Evolutionary conservation across 2,888 invertebrate species (phyloP), one percentile per base, ranked within the genome.

Genomic region (Cheilosia grossa): DNA sequence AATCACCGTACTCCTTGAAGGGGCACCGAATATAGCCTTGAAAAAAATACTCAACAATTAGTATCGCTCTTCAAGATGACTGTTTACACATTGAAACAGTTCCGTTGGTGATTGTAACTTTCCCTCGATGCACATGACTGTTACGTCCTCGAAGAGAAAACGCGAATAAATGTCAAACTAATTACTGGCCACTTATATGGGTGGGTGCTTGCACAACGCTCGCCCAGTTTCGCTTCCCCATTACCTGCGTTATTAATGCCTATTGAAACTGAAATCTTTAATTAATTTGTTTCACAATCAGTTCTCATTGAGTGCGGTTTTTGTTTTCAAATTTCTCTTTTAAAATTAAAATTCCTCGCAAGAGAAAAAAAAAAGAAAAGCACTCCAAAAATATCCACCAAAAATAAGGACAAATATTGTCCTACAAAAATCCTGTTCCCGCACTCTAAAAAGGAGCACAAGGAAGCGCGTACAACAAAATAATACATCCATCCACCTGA

Each of bases 341-440:
- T 54, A 24, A 54, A 54, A 58, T 49, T 37, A 53, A 64, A 58
- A 53, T 61, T 56, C 51, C 49, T 66, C 73, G 21, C 42, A 44
- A 59, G 17, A 64, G 9, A 51, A 37, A 37, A 30, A 24, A 51
- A 37, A 47, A 30, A 24, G 17, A 42, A 66, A 49, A n/a, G 33
- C 13, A 56, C 24, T 33, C 17, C 2, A 53, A 44, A 64, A 51
- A 40, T 21, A 4, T 40, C 13, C 0, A 37, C 10, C 10, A 69
- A 53, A 63, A 70, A 70, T 44, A 49, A 15, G 73, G 42, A 80
- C 66, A 80, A 73, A 61, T 49, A 40, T 54, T 74, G 80, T 67
- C 74, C 80, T 80, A 74, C 67, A 81, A 74, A 81, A 75, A 75
- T 75, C 81, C 63, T 69, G 81, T 75, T 81, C 51, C n/a, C 37